Base-by-base conservation (phyloP, 2,797 vertebrate genomes). In the Dicrostonyx torquatus region DNA sequence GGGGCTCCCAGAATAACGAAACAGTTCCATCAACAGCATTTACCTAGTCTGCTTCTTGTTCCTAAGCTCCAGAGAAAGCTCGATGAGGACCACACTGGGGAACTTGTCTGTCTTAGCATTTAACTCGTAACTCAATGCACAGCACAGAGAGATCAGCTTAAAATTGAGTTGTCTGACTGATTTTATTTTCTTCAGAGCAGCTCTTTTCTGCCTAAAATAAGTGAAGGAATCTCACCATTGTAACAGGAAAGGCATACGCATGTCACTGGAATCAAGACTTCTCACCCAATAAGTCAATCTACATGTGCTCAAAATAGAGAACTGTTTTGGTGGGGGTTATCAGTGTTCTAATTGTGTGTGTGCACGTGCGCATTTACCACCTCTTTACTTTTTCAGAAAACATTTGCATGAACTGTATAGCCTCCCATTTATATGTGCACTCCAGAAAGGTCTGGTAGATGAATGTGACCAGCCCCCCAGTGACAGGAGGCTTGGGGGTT, bases 351-450 rank as follows among this genome's bases (percentile, higher is more conserved):
- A 53, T 58, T 58, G 13, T 29, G 34, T 15, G 34, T 7, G 10
- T 7, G 1, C 11, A 20, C 11, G 26, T 45, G 40, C 45, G 2
- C 37, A 22, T 29, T 70, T 86, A 70, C 24, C 82, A 84, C 15
- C 31, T 93, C 31, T 85, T 53, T 78, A 50, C 45, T 53, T 31
- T 92, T 94, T 50, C 70, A 89, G 82, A 43, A 75, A 86, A 85
- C 7, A 55, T 15, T 68, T 24, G 53, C 11, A 72, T 6, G n/a
- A 12, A 66, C 14, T 66, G 15, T 88, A 53, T 88, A 58, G 75
- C 17, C 92, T 91, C 89, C 62, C 64, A 78, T 55, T 55, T 88
- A 60, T 68, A 85, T 83, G 48, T 79, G 55, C 24, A 75, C 6
- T 10, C 4, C 73, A 45, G 73, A 73, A 58, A 45, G 48, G 48